A percentile compares a stretch with the other conserved stretches of the same genome.
Conservation (phyloP, 1,140 invertebrate species). For the Physella acuta region DNA sequence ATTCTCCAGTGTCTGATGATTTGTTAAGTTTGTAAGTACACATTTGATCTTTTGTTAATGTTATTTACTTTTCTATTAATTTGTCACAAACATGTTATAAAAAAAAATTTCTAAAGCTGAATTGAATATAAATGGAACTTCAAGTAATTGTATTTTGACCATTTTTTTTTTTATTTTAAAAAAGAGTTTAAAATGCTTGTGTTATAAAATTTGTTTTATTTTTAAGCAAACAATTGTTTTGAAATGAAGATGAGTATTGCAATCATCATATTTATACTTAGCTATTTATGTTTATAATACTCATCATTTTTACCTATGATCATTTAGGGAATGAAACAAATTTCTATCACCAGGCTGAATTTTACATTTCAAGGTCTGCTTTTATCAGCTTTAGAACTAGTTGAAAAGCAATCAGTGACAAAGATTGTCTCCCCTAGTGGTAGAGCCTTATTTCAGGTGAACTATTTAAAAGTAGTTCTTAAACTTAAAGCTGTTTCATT, state of each 20-base stretch:
- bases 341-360: conserved; percentile 32
- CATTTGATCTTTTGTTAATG: not conserved
- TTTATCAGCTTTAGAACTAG: conserved; percentile 48
- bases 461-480: too few relatives aligned
- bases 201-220: not conserved
- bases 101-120: not conserved
- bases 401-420: conserved; percentile 46
- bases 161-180: not conserved
- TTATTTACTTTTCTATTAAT: not conserved
- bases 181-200: not conserved
- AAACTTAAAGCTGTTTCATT: not conserved
- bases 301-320: not conserved
- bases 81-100: not conserved
- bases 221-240: not conserved
- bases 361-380: conserved; percentile 48
- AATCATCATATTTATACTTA: not conserved
- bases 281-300: not conserved
- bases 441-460: conserved; percentile 48
- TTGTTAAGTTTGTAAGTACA: conserved; percentile 48
- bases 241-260: not conserved
- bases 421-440: conserved; percentile 41
- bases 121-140: not conserved
- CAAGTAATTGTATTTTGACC: not conserved
- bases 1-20: conserved; percentile 47
- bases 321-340: not conserved